Percentiles rank a stretch among this genome's conserved stretches.
Evolutionary conservation across 1,140 invertebrate genomes (phyloP).

Genomic region (Euura saliciscinereae): DNA sequence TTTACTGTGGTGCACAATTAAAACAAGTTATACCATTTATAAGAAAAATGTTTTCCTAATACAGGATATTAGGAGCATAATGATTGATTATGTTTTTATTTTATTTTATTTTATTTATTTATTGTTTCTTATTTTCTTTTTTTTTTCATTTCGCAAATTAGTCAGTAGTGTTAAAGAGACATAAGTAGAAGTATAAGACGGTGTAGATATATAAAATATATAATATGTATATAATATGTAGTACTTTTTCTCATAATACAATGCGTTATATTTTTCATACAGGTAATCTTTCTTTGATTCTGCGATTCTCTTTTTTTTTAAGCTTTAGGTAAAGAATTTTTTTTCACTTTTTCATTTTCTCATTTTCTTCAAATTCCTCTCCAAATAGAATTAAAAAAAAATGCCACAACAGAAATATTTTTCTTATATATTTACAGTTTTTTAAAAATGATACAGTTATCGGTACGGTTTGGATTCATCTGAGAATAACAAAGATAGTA

Average conservation of each 20-base stretch:
- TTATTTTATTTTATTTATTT: constrained; percentile 22
- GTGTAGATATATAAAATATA: constrained; percentile 46
- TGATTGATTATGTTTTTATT: constrained; percentile 18
- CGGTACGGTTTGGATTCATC: background rate
- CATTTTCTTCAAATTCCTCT: constrained; percentile 34
- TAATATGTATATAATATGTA: constrained; percentile 42
- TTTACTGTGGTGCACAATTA: constrained; percentile 44
- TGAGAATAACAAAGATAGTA: background rate
- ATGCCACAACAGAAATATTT: constrained; percentile 28
- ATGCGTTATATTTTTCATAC: constrained; percentile 43
- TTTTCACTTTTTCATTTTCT: constrained; percentile 17
- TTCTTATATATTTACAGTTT: constrained; percentile 34
- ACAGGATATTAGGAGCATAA: constrained; percentile 39
- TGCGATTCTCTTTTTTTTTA: constrained; percentile 43
- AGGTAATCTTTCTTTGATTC: constrained; percentile 52
- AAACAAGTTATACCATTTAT: constrained; percentile 41
- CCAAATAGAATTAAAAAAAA: constrained; percentile 28
- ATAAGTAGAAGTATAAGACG: constrained; percentile 45
- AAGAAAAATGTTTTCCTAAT: constrained; percentile 42
- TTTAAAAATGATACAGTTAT: constrained; percentile 33
- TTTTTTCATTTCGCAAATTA: constrained; percentile 35
- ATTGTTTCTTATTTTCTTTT: constrained; percentile 23
- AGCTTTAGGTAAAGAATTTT: constrained; percentile 18
- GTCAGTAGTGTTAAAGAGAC: constrained; percentile 44
- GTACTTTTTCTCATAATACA: constrained; percentile 40